Evolutionary conservation across 2,113 vertebrate genomes (phyloP).

Genomic region (Psammodynastes pulverulentus): DNA sequence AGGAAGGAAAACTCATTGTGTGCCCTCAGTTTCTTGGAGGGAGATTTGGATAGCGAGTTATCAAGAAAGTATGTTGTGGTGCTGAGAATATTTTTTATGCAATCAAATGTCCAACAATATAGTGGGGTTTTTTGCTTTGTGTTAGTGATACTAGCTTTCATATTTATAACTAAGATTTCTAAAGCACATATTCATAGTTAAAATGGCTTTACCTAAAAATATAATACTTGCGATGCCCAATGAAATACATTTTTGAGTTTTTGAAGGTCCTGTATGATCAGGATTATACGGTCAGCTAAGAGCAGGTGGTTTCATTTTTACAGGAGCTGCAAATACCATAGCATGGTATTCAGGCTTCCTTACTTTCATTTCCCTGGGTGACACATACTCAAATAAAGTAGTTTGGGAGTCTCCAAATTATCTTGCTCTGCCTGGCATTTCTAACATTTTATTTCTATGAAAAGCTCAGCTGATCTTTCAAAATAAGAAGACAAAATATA

Average conservation of each 20-base stretch:
- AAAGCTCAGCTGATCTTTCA: not conserved
- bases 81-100: not conserved
- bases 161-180: not conserved
- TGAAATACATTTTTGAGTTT: not conserved
- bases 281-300: not conserved
- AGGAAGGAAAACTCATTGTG: not conserved
- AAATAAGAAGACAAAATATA: not conserved
- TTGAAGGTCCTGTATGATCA: not conserved
- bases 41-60: not conserved
- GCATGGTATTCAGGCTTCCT: not conserved
- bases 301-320: not conserved
- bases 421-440: not conserved
- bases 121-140: not conserved
- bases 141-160: not conserved
- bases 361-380: not conserved
- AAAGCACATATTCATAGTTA: not conserved
- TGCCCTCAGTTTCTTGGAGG: not conserved
- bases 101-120: not conserved
- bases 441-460: not conserved
- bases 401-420: not conserved
- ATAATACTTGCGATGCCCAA: not conserved
- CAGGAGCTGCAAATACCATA: not conserved
- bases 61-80: not conserved
- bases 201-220: not conserved
- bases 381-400: not conserved